Conservation (phyloP, 2,113 vertebrate genomes). For the Benitochromis conjunctus region DNA sequence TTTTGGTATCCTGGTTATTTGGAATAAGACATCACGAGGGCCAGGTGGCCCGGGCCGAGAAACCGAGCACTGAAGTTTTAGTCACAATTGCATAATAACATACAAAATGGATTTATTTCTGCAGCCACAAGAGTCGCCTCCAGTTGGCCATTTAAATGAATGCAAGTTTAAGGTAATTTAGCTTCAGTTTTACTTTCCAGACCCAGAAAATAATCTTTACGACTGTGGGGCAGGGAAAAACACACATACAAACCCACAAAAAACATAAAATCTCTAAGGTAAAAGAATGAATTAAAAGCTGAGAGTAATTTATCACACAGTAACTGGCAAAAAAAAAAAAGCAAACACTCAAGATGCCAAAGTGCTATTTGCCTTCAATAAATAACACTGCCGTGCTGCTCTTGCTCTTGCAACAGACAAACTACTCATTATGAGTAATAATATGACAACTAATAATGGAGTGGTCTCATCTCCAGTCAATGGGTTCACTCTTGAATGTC, state of each 20-base stretch:
- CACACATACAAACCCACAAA: neutral
- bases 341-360: neutral
- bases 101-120: neutral
- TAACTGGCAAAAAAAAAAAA: neutral
- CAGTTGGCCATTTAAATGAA: neutral
- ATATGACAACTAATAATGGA: constrained; percentile 7
- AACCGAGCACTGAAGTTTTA: neutral
- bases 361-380: neutral
- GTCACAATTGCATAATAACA: neutral
- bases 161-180: neutral
- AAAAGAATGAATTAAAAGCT: neutral
- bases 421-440: constrained; percentile 1
- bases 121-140: neutral
- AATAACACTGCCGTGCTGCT: neutral
- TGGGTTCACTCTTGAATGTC: neutral
- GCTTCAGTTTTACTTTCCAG: neutral
- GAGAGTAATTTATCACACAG: neutral
- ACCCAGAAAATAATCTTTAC: neutral
- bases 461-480: neutral
- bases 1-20: neutral
- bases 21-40: neutral
- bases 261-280: neutral
- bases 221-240: neutral
- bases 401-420: neutral
- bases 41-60: neutral